Evolutionary conservation across 2,797 vertebrate species (phyloP), one percentile per base, ranked within the genome.

Genomic region (Phrynocephalus vlangalii): DNA sequence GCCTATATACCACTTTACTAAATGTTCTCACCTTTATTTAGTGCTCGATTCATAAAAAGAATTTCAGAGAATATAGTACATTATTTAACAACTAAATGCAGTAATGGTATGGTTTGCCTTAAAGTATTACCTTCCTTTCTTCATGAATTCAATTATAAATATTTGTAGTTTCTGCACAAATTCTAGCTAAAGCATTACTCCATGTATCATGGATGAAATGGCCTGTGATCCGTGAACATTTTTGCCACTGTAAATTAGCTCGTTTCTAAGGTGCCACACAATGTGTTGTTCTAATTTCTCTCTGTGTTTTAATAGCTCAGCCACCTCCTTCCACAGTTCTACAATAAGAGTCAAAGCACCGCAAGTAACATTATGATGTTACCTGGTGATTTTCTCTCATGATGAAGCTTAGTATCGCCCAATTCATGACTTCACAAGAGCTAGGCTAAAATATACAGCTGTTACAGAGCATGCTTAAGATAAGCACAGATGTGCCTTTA

Each of bases 21-120:
- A 92, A 80, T 6, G 88, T 87, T 88, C 89, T 79, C 15, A 90
- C 80, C 81, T 91, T 82, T 86, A 83, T 86, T 90, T 78, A 80
- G 67, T 88, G 73, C 63, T 86, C 75, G 38, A 87, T 2, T 79
- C 84, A 89, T 88, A 75, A 86, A 91, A 56, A 30, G 63, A 90
- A 94, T 28, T 72, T 38, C 84, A 78, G 50, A 0, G 76, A 82
- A 76, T 60, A 90, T 84, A 84, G 52, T 24, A 52, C 6, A 0
- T 72, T 33, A 33, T 82, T 90, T 85, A 81, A 85, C 84, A 82
- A 77, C 71, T 83, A 86, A 71, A 5, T 83, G 82, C 22, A 75
- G 52, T 52, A 7, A 38, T 1, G 68, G 71, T 44, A 87, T 50
- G 30, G 68, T 3, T 76, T 82, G 60, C 66, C 28, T 48, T 1